Conservation (phyloP, 2,888 invertebrate genomes). For the Drosophila paracracens region DNA sequence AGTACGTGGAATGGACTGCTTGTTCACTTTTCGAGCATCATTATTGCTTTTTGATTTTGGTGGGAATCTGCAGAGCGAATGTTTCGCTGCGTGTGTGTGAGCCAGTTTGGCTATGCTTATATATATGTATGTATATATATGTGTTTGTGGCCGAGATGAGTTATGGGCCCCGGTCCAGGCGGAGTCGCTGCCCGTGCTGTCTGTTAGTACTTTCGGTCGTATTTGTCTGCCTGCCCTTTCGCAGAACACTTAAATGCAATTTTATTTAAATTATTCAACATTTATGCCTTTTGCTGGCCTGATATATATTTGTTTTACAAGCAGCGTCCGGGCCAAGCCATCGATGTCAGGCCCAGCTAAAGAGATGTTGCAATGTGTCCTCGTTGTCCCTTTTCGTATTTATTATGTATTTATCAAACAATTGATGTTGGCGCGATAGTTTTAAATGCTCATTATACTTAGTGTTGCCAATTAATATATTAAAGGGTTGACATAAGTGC, state of each 20-base stretch:
- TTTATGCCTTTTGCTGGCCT: slow-evolving; percentile 61
- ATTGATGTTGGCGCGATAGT: slow-evolving; percentile 61
- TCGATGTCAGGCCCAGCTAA: slow-evolving; percentile 10
- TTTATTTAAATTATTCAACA: slow-evolving; percentile 78
- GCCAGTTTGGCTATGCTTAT: background rate
- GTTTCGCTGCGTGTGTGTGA: slow-evolving; percentile 1
- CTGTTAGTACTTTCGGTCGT: slow-evolving; percentile 14
- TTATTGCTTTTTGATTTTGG: slow-evolving; percentile 79
- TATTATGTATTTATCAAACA: slow-evolving; percentile 49
- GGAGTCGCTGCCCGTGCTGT: slow-evolving; percentile 8
- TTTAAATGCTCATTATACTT: slow-evolving; percentile 67
- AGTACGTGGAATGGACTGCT: slow-evolving; percentile 31
- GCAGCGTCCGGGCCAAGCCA: slow-evolving; percentile 22
- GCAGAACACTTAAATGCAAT: slow-evolving; percentile 75
- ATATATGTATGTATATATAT: background rate
- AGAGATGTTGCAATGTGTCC: slow-evolving; percentile 15
- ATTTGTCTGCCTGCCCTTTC: slow-evolving; percentile 35
- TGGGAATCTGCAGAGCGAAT: slow-evolving; percentile 68
- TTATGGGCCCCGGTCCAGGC: slow-evolving; percentile 52
- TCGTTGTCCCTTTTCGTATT: slow-evolving; percentile 40
- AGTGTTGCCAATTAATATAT: slow-evolving; percentile 61
- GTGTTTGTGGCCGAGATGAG: slow-evolving; percentile 48
- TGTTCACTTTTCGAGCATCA: slow-evolving; percentile 73
- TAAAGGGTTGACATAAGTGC: slow-evolving; percentile 47
- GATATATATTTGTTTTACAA: slow-evolving; percentile 64